Conservation (phyloP, 2,888 invertebrate species). For the Rhynchonema sp. region DNA sequence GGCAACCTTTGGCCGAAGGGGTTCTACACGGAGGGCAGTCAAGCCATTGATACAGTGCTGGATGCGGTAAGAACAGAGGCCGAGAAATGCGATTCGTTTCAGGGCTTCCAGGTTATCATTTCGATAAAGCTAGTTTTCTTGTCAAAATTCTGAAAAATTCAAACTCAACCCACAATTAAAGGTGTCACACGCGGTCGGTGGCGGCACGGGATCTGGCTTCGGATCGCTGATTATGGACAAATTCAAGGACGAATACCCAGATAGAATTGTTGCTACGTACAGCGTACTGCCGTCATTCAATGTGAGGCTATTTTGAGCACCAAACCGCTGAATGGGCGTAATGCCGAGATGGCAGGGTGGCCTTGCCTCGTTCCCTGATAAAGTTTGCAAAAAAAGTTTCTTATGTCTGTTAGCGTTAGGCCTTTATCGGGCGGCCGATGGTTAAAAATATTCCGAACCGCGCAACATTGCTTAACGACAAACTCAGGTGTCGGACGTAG, state of each 20-base stretch:
- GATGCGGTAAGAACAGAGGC: conserved; percentile 49
- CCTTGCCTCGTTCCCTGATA: no score
- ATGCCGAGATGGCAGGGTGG: no score
- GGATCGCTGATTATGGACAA: conserved; percentile 71
- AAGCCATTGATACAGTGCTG: conserved; percentile 38
- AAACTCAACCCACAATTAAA: conserved; percentile 32
- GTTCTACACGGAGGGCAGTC: conserved; percentile 64
- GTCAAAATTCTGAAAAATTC: no score
- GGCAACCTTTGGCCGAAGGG: conserved; percentile 67
- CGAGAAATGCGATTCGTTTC: conserved; percentile 62
- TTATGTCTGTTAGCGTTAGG: no score
- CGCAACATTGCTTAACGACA: no score
- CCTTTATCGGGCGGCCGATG: no score
- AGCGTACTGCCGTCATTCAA: conserved; percentile 68
- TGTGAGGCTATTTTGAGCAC: no score
- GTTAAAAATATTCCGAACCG: no score
- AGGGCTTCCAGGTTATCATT: conserved; percentile 45
- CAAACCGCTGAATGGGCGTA: no score
- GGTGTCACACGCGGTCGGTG: conserved; percentile 57
- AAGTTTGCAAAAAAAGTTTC: no score
- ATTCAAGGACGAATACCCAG: conserved; percentile 84
- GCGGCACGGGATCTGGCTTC: conserved; percentile 65
- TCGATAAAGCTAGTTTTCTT: no score
- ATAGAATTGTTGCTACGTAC: conserved; percentile 90
- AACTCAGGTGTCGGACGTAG: neutral